Evolutionary conservation across 1,140 invertebrate genomes (phyloP).

Genomic region (Macrobrachium nipponense): DNA sequence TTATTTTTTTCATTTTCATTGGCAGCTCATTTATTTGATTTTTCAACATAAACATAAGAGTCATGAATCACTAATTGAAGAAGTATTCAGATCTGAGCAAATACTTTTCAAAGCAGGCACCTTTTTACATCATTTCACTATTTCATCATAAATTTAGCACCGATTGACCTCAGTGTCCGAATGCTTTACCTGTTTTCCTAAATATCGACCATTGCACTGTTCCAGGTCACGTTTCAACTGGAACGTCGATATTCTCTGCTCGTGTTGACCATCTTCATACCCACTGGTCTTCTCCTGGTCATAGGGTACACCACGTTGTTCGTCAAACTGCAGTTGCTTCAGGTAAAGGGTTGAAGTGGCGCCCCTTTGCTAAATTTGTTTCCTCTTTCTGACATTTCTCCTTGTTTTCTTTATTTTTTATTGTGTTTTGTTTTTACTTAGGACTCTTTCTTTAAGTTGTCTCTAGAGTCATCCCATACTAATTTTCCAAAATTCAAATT

Average conservation of each 20-base stretch:
- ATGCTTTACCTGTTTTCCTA: not conserved
- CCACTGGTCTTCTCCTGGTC: constrained; percentile 30
- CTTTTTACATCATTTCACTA: not conserved
- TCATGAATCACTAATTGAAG: too few species aligned
- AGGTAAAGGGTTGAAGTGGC: constrained; percentile 16
- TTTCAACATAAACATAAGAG: too few species aligned
- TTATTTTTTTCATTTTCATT: too few species aligned
- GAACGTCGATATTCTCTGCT: constrained; percentile 38
- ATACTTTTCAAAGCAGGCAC: too few species aligned
- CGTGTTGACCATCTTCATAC: constrained; percentile 47
- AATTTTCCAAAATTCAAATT: not conserved
- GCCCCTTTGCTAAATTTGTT: not conserved
- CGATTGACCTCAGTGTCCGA: not conserved
- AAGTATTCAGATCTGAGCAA: too few species aligned
- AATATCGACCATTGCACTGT: not conserved
- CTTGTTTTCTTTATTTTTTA: too few species aligned
- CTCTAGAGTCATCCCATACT: not conserved
- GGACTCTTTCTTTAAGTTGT: not conserved
- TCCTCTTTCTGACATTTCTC: too few species aligned
- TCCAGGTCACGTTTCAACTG: constrained; percentile 34
- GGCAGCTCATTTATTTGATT: too few species aligned
- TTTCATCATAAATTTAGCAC: not conserved
- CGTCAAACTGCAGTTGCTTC: constrained; percentile 34
- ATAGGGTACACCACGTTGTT: constrained; percentile 41
- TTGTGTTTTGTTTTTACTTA: not conserved